phyloP scores from a whole-genome alignment of 2,113 vertebrate species.

The Beaufortia kweichowensis region DNA sequence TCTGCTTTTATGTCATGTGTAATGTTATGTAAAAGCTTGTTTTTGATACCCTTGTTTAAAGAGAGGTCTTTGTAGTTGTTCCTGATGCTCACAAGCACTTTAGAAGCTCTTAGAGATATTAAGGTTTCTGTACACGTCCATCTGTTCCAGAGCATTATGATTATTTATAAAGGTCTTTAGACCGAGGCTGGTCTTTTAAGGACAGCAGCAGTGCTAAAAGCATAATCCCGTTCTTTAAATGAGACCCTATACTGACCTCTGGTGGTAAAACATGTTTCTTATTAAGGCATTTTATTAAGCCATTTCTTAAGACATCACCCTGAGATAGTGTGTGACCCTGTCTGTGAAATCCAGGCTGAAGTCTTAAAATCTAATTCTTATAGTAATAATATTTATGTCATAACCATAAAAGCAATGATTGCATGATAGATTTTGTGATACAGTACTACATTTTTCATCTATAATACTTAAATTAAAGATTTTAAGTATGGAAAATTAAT shows the following conservation, averaged over 20 bases:
- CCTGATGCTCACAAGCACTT: background rate
- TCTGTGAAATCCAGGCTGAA: too few relatives aligned
- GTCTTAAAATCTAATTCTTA: too few relatives aligned
- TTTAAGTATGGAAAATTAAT: too few relatives aligned
- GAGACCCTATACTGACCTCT: conserved; percentile 65
- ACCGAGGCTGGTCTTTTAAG: conserved; percentile 69
- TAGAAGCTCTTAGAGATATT: conserved; percentile 18
- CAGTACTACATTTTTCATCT: too few relatives aligned
- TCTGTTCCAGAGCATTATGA: conserved; percentile 26
- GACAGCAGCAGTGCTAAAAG: conserved; percentile 63
- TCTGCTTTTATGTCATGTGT: background rate
- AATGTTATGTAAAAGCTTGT: conserved; percentile 10
- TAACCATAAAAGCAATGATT: too few relatives aligned
- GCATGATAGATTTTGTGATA: too few relatives aligned
- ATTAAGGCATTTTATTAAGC: too few relatives aligned
- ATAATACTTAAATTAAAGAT: too few relatives aligned
- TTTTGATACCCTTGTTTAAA: conserved; percentile 7
- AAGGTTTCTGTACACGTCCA: background rate
- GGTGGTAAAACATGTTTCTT: conserved; percentile 52
- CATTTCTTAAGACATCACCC: too few relatives aligned
- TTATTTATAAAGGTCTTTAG: conserved; percentile 48
- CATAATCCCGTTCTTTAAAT: background rate
- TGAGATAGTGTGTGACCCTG: too few relatives aligned
- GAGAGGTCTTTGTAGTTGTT: conserved; percentile 7
- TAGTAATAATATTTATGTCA: too few relatives aligned